A percentile compares a stretch with the other conserved stretches of the same genome.
Evolutionary conservation across 2,888 invertebrate species (phyloP).

Genomic region (Rhabditoides inermis): DNA sequence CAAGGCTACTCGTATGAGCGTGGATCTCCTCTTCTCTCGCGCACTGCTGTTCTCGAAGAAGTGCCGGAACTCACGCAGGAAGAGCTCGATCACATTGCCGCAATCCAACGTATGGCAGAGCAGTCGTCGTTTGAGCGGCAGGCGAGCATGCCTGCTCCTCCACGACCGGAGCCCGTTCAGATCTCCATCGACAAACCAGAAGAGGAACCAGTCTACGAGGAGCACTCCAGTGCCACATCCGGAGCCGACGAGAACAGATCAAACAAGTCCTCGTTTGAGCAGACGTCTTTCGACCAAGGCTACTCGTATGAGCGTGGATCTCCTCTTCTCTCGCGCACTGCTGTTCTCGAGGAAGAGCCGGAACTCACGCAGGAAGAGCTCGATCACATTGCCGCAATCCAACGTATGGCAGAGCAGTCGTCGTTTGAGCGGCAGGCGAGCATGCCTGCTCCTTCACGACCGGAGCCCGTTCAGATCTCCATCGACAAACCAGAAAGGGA

Average conservation of each 20-base stretch:
- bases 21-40: neutral
- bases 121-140: slow-evolving; percentile 3
- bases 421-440: neutral
- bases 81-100: slow-evolving; percentile 1
- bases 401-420: neutral
- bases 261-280: neutral
- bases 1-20: neutral
- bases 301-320: neutral
- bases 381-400: slow-evolving; percentile 1
- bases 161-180: neutral
- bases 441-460: neutral
- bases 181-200: neutral
- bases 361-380: neutral
- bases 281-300: neutral
- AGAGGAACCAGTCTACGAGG: neutral
- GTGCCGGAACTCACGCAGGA: neutral
- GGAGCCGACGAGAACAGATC: neutral
- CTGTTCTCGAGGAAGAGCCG: too few species aligned
- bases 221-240: neutral
- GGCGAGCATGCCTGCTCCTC: too few species aligned
- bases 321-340: neutral
- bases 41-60: too few species aligned
- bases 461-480: neutral
- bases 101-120: neutral
- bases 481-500: too few species aligned